Evolutionary conservation across 1,140 invertebrate genomes (phyloP), one percentile per base, ranked within the genome.

Genomic region (Brachionus plicatilis): DNA sequence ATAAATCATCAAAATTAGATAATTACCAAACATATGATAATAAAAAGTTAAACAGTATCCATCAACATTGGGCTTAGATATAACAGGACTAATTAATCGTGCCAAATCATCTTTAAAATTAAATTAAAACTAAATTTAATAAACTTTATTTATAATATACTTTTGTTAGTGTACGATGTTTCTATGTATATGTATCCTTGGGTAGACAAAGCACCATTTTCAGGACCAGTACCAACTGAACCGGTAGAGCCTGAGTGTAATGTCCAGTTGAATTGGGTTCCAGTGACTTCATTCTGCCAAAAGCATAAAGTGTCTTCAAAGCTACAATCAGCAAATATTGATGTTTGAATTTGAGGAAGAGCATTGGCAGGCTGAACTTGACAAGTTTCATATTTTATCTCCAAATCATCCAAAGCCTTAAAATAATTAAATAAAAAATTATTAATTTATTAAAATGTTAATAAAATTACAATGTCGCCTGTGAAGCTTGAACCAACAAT

Each of bases 401-500:
- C 11, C 8, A 83, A 37, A 41, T 83, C 82, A 47, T 83, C 82
- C n/a, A 83, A 6, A 68, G 82, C 82, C 79, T 82, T 56, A 27
- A 76, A 8, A 76, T 37, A 47, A 6, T 82, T 80, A 50, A 20
- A 9, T 50, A 17, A 29, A 12, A 0, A 17, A 27, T 9, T 17
- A 8, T 7, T 27, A 24, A 33, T 11, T n/a, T 0, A 65, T n/a
- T 0, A 65, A n/a, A 65, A 11, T 14, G 0, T 68, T 14, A 47
- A 65, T 65, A 12, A 45, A 56, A 1, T 82, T 82, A 82, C 94
- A 47, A 93, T 93, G 86, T 94, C 93, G 79, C 93, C 93, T 0
- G 92, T 91, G 85, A 92, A 93, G 84, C 91, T 91, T 1, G 84
- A 85, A 0, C 93, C 93, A 56, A 93, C 88, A 1, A 93, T 89